A percentile compares a stretch with the other conserved stretches of the same genome.
phyloP scores from a whole-genome alignment of 2,888 invertebrate genomes.

The Trichacis sp. region DNA sequence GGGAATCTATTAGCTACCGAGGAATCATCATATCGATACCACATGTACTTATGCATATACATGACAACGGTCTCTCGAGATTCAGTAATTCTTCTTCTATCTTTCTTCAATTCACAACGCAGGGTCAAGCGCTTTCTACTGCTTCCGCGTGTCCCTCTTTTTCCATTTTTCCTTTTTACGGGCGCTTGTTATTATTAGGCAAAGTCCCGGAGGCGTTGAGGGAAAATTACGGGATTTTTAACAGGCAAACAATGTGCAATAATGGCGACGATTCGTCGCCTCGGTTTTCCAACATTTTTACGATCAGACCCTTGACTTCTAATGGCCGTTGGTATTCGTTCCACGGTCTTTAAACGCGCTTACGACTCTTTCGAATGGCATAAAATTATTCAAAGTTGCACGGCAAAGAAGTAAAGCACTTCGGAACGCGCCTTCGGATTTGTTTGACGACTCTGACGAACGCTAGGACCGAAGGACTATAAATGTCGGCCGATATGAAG shows the following conservation, averaged over 20 bases:
- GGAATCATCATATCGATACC: slow-evolving; percentile 61
- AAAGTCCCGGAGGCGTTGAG: slow-evolving; percentile 32
- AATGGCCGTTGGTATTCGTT: slow-evolving; percentile 40
- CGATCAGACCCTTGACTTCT: slow-evolving; percentile 41
- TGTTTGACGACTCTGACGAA: slow-evolving; percentile 35
- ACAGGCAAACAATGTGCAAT: slow-evolving; percentile 38
- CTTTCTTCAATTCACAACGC: slow-evolving; percentile 17
- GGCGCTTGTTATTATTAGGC: slow-evolving; percentile 22
- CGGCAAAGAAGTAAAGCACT: slow-evolving; percentile 34
- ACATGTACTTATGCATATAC: slow-evolving; percentile 53
- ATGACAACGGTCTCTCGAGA: slow-evolving; percentile 51
- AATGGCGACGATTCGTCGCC: slow-evolving; percentile 42
- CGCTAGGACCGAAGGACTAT: slow-evolving; percentile 21
- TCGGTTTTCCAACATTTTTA: slow-evolving; percentile 40
- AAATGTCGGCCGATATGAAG: slow-evolving; percentile 9
- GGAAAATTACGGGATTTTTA: slow-evolving; percentile 32
- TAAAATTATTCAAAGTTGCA: slow-evolving; percentile 43
- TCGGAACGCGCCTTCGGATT: slow-evolving; percentile 32
- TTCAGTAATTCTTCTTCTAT: too few species aligned
- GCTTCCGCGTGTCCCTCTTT: slow-evolving; percentile 29
- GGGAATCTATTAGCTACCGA: slow-evolving; percentile 63
- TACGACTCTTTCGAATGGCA: slow-evolving; percentile 37
- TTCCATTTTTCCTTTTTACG: slow-evolving; percentile 4
- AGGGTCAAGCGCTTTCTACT: slow-evolving; percentile 26
- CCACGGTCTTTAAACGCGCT: slow-evolving; percentile 36